Base-by-base conservation (phyloP, 2,797 vertebrate genomes). In the Erethizon dorsatum region DNA sequence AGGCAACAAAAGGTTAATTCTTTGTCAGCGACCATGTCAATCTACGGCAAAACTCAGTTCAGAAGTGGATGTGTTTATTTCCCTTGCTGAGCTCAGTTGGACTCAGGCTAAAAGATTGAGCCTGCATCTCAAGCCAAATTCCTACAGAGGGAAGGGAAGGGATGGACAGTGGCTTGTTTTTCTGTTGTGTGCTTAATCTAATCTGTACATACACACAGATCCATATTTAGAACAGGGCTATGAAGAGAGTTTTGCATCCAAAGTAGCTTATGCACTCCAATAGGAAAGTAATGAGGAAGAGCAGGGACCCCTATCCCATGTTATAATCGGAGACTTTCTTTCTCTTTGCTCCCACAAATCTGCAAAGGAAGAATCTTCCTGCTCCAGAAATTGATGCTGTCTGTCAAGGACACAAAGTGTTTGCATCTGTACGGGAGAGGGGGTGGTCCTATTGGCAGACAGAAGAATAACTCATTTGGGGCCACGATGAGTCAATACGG, bases 71-170 rank as follows among this genome's bases (percentile, higher is more conserved):
- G 6, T 95, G 97, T 93, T 92, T 90, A 37, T 84, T 87, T 94
- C 94, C 94, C 22, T 37, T 73, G 78, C 87, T 11, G 56, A 22
- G 31, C 93, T 56, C 90, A 20, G 96, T 3, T 63, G 86, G 95
- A 90, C 90, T 61, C 94, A 56, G 96, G 47, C 56, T 73, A 10
- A 95, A 93, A 88, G 90, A 88, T 83, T 84, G 71, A 28, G 69
- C 93, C 89, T 97, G 92, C 73, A 92, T 95, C 96, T 91, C 45
- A 0, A 79, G 95, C 94, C 96, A 97, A 87, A 96, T 94, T 97
- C 92, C 97, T 89, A 2, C 69, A 3, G 71, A 77, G 92, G 87
- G 94, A 31, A 90, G 96, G 80, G 65, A 75, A 3, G 90, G 90
- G 88, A 2, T 0, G n/a, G 84, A 5, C 33, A 2, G 50, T 18